Percentiles rank a stretch among this genome's conserved stretches.
Conservation (phyloP, 2,888 invertebrate species). For the Muschampia staudingeri region DNA sequence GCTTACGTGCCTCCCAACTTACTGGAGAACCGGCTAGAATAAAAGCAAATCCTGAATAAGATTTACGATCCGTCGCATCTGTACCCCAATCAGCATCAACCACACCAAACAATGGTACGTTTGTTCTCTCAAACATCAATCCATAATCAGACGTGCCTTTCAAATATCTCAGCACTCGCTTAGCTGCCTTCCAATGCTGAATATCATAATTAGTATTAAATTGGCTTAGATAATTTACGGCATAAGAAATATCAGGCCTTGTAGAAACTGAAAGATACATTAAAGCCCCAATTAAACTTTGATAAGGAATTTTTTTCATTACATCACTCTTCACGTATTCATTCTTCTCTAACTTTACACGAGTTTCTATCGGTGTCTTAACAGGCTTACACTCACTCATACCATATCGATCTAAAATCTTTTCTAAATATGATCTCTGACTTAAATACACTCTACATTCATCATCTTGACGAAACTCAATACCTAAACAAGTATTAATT, state of each 20-base stretch:
- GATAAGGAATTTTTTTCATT: background rate
- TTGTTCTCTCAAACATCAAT: constrained; percentile 17
- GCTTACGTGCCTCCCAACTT: constrained; percentile 50
- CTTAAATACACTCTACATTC: background rate
- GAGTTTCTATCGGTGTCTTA: background rate
- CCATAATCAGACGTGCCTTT: constrained; percentile 31
- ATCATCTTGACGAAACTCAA: background rate
- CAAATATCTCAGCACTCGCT: constrained; percentile 37
- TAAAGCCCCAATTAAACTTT: background rate
- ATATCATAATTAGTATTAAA: constrained; percentile 27
- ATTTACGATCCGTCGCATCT: constrained; percentile 49
- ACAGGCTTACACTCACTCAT: background rate
- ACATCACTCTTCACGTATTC: background rate
- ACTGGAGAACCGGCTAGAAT: constrained; percentile 34
- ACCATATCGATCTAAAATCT: background rate
- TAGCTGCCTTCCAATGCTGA: constrained; percentile 39
- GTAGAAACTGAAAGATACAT: background rate
- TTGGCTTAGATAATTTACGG: constrained; percentile 26
- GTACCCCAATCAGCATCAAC: constrained; percentile 62
- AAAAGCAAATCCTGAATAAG: constrained; percentile 54
- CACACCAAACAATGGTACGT: constrained; percentile 53
- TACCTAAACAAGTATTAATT: constrained; percentile 3
- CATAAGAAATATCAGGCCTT: constrained; percentile 13
- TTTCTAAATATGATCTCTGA: background rate
- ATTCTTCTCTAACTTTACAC: background rate